Percentiles rank a stretch among this genome's conserved stretches.
Evolutionary conservation across 2,113 vertebrate genomes (phyloP).

Genomic region (Gila orcuttii): DNA sequence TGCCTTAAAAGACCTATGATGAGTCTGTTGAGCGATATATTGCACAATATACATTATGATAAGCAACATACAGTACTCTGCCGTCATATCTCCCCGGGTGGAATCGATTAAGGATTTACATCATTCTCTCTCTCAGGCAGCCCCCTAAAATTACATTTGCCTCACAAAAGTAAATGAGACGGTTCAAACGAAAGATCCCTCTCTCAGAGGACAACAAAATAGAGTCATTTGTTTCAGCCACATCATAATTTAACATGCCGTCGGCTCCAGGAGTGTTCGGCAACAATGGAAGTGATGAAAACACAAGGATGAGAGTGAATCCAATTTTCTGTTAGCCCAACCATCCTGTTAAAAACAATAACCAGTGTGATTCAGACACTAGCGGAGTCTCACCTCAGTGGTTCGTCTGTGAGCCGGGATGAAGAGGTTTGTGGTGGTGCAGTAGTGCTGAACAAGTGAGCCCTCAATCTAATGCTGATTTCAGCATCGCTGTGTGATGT

Average conservation of each 20-base stretch:
- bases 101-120: neutral
- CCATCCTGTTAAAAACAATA: slow-evolving; percentile 34
- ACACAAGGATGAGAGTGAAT: slow-evolving; percentile 6
- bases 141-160: slow-evolving; percentile 58
- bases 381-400: neutral
- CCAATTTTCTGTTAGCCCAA: slow-evolving; percentile 27
- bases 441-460: neutral
- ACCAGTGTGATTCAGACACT: slow-evolving; percentile 4
- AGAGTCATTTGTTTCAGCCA: slow-evolving; percentile 50
- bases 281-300: slow-evolving; percentile 29
- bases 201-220: slow-evolving; percentile 46
- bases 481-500: neutral
- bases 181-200: slow-evolving; percentile 55
- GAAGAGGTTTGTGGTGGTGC: neutral
- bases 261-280: slow-evolving; percentile 39
- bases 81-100: neutral
- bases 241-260: slow-evolving; percentile 61
- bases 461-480: slow-evolving; percentile 15
- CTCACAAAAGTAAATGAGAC: slow-evolving; percentile 53
- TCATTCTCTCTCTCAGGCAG: slow-evolving; percentile 34
- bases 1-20: slow-evolving; percentile 6
- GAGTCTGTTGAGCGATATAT: slow-evolving; percentile 5
- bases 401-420: neutral
- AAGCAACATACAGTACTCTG: neutral
- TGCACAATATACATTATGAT: slow-evolving; percentile 10